Evolutionary conservation across 2,888 invertebrate species (phyloP).

Genomic region (Candidula unifasciata): DNA sequence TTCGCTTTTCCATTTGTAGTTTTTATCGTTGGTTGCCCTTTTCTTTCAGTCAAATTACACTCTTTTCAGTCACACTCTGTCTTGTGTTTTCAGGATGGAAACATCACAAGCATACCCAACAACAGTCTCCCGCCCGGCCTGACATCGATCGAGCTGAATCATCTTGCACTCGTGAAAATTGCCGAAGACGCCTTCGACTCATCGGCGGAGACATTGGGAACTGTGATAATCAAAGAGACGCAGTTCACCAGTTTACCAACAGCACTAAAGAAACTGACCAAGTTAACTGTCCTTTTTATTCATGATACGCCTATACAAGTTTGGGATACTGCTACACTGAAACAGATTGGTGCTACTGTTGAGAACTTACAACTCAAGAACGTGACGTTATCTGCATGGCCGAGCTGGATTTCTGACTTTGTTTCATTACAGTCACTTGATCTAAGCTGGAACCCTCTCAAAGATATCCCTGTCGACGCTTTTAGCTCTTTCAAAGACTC

Average conservation of each 20-base stretch:
- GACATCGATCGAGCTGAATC: not conserved
- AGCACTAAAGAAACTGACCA: not conserved
- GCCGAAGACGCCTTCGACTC: not conserved
- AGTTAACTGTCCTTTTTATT: not conserved
- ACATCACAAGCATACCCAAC: not conserved
- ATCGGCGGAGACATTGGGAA: not conserved
- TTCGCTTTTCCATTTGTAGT: too few species aligned
- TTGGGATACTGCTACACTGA: not conserved
- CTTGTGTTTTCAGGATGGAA: not conserved
- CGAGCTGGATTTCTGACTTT: not conserved
- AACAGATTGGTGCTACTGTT: not conserved
- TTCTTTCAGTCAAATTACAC: too few species aligned
- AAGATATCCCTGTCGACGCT: not conserved
- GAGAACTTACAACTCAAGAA: not conserved
- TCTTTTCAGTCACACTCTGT: too few species aligned
- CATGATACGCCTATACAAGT: not conserved
- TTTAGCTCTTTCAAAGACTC: not conserved
- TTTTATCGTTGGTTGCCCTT: too few species aligned
- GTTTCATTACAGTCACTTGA: not conserved
- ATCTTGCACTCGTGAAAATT: not conserved
- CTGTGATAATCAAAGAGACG: not conserved
- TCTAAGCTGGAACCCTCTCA: not conserved
- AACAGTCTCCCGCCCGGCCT: too few species aligned
- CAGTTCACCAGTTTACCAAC: not conserved
- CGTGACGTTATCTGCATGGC: not conserved